Evolutionary conservation across 2,888 invertebrate genomes (phyloP).

Genomic region (Hoplodrina blanda): DNA sequence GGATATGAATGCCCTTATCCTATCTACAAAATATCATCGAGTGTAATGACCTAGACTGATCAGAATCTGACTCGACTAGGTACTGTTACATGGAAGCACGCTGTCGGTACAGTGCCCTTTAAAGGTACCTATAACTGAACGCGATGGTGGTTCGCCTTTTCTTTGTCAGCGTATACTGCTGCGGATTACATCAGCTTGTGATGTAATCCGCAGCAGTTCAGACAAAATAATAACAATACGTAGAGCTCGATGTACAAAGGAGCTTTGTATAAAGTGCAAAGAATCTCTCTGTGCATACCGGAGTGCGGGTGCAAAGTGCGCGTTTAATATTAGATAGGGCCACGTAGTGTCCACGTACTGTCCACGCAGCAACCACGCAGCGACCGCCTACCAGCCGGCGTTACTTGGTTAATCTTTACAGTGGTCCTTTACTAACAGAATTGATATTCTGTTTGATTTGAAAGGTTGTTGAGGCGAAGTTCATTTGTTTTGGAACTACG

Average conservation of each 20-base stretch:
- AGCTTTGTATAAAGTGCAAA: background rate
- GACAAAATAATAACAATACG: too few species aligned
- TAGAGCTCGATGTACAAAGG: background rate
- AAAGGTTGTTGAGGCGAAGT: background rate
- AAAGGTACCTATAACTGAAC: too few species aligned
- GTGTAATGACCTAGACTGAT: too few species aligned
- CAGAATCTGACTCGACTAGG: too few species aligned
- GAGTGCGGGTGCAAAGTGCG: conserved; percentile 7
- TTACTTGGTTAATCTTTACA: conserved; percentile 26
- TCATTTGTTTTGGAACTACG: background rate
- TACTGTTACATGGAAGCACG: too few species aligned
- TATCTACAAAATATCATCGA: too few species aligned
- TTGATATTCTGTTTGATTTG: conserved; percentile 34
- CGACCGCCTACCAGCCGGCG: conserved; percentile 1
- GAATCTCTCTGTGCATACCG: background rate
- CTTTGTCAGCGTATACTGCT: too few species aligned
- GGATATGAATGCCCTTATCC: too few species aligned
- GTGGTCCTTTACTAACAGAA: conserved; percentile 6
- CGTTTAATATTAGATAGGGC: conserved; percentile 24
- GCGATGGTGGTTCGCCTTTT: too few species aligned
- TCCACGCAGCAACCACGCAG: background rate
- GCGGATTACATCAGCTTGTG: background rate
- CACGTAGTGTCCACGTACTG: conserved; percentile 1
- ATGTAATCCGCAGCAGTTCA: too few species aligned
- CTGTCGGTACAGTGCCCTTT: too few species aligned